phyloP scores from a whole-genome alignment of 1,140 invertebrate species.

The Drosophila takahashii region DNA sequence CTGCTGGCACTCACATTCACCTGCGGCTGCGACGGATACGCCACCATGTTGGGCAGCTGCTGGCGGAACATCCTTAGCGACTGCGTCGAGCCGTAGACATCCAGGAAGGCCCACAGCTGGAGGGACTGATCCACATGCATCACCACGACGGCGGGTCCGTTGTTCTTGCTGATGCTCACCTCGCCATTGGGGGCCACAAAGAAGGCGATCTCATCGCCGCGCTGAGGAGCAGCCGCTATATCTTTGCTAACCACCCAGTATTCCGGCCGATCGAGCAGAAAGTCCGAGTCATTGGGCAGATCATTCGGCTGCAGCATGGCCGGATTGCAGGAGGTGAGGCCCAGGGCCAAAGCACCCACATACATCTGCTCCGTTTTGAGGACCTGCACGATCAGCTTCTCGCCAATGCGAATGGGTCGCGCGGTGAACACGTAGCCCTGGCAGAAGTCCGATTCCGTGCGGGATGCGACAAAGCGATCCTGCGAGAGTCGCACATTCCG shows the following conservation, averaged over 20 bases:
- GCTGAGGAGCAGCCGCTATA: conserved; percentile 92
- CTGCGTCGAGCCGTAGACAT: conserved; percentile 97
- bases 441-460: conserved; percentile 94
- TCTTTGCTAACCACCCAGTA: conserved; percentile 99
- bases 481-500: conserved; percentile 93
- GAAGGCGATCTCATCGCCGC: conserved; percentile 96
- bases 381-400: conserved; percentile 94
- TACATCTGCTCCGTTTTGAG: conserved; percentile 93
- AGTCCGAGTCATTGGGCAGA: conserved; percentile 96
- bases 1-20: conserved; percentile 47
- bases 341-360: conserved; percentile 94
- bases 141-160: conserved; percentile 91
- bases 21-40: conserved; percentile 77
- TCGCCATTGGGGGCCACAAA: conserved; percentile 93
- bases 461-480: conserved; percentile 91
- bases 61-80: conserved; percentile 90
- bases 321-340: conserved; percentile 97
- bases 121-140: conserved; percentile 98
- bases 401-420: conserved; percentile 92
- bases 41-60: conserved; percentile 80
- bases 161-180: conserved; percentile 95
- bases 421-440: conserved; percentile 97
- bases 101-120: conserved; percentile 97
- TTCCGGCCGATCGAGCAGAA: conserved; percentile 96
- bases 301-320: conserved; percentile 89